Evolutionary conservation across 2,113 vertebrate species (phyloP), one percentile per base, ranked within the genome.

Genomic region (Festucalex cinctus): DNA sequence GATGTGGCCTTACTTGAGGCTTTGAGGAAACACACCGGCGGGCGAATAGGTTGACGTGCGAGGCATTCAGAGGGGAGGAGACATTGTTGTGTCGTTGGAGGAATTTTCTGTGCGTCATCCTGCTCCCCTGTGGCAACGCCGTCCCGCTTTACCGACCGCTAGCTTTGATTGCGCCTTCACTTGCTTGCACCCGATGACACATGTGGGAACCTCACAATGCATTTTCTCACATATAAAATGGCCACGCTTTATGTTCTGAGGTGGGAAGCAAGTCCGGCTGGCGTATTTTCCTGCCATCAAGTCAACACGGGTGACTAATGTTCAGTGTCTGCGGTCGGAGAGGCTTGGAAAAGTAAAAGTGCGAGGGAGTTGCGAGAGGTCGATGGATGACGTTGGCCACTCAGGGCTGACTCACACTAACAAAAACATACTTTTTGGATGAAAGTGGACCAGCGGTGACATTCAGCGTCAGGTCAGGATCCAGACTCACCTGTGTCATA

Each of bases 61-160:
- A 77, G 67, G 71, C 66, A n/a, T 71, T 73, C 39, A 43, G 62
- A 60, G 56, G 20, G 73, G 71, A 73, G 70, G 53, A 71, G 77
- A 76, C 77, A 82, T 69, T 75, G 75, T 76, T 80, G 70, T 83
- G 54, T 76, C 68, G 81, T 77, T 73, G 78, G 61, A 83, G 82
- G 83, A 88, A 89, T 89, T 84, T 78, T 35, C 66, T 61, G 75
- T 86, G 85, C 80, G 85, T 89, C 88, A 88, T 75, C 72, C 61
- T 74, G 58, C 63, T 82, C 65, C 80, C 62, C 72, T 68, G 79
- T 70, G 35, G 71, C 65, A 66, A 63, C 54, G 76, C 75, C 65
- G 67, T 84, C 79, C 78, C 73, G 66, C 79, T 84, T 85, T 80
- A 77, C 82, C 73, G 77, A 81, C 81, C 64, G 43, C 71, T 85